Evolutionary conservation across 2,113 vertebrate species (phyloP), one percentile per base, ranked within the genome.

Genomic region (Stegostoma tigrinum): DNA sequence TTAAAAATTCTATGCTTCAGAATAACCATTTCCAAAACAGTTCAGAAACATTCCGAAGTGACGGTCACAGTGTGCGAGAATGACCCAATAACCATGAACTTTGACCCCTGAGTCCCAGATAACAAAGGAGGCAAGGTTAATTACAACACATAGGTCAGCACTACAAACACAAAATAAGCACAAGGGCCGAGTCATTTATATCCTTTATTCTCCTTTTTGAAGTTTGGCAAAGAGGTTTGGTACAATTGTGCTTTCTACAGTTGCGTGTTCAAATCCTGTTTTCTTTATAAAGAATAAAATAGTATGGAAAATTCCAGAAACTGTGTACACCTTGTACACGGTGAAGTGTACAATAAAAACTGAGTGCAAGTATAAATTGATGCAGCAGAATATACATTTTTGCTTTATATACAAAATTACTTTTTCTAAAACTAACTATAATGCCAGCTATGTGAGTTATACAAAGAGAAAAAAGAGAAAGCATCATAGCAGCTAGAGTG

Each of bases 281-380:
- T 95, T 95, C 94, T 95, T 95, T 95, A 95, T 95, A 95, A 95
- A 95, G 94, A 95, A 95, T 95, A 95, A 95, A 95, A 95, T 95
- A 95, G 94, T 95, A 95, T 95, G 94, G 94, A 95, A 95, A 95
- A 95, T 95, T 95, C 68, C 94, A 30, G 94, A 95, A 72, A 72
- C 68, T 95, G 94, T 72, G 94, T 95, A 95, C 94, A 72, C 27
- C 94, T 95, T 95, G 94, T 70, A 72, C 94, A 95, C 94, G 6
- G 2, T 72, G 68, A 14, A 45, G 94, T 95, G 94, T 72, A 95
- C 94, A 95, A 95, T 95, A 95, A 95, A 95, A 95, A 95, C 68
- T 27, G 27, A 95, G 94, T 95, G 67, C 94, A 95, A 95, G 94
- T 95, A 95, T 72, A 95, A 95, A 95, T 75, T 72, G 68, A 95